Evolutionary conservation across 2,888 invertebrate species (phyloP), one percentile per base, ranked within the genome.

Genomic region (Apamea crenata): DNA sequence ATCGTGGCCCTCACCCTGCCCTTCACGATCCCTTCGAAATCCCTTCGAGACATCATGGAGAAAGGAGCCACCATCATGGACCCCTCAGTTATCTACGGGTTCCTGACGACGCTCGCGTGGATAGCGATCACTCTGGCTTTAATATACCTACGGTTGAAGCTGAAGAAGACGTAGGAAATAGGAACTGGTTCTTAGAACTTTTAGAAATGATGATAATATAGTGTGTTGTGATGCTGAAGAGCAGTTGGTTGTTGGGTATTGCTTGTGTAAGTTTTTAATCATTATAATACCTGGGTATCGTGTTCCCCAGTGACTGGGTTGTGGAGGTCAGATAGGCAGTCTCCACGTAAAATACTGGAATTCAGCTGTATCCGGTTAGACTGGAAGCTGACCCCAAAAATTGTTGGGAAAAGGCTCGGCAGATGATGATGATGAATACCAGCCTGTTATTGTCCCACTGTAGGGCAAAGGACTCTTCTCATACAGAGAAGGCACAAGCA

Each of bases 11-110:
- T 98, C 72, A 93, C 96, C 1, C 96, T 99, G 8, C 99, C 99
- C 0, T 98, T 98, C 92, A 99, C 99, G 0, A 95, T 98, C 75
- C 98, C 99, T 0, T 97, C 98, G 0, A 97, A 98, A 83, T 98
- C 99, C 0, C 96, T 99, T 75, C 96, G 99, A 82, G 98, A 98
- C 88, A 97, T 99, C 77, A 97, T 98, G 90, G 98, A 98, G 82
- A 98, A 98, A 92, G 99, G 99, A 0, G 98, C 98, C 96, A 93
- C 97, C 0, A 95, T 99, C 61, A 94, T 97, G 0, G 97, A 98
- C 80, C 96, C 97, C 0, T 96, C 98, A 32, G 98, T 99, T 18
- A 98, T 98, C 94, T 96, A 96, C 76, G 99, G 99, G 0, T 98
- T 98, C 90, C 92, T 98, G 0, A 97, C 98, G 1, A 97, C 97